phyloP scores from a whole-genome alignment of 2,113 vertebrate species.

The Charadrius vociferus region DNA sequence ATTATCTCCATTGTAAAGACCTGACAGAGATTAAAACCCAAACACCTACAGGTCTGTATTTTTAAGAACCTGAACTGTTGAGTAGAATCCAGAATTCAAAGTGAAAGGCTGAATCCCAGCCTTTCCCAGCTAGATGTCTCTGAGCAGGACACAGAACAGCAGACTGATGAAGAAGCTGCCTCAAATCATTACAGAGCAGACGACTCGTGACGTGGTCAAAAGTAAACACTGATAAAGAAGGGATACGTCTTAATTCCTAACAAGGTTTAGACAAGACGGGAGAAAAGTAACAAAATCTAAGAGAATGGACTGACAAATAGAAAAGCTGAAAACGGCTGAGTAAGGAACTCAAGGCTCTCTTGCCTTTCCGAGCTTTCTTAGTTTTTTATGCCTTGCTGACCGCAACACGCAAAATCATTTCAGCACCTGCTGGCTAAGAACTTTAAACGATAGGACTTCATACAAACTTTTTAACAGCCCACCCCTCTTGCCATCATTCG shows the following conservation, averaged over 20 bases:
- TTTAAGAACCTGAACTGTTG: background rate
- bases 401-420: background rate
- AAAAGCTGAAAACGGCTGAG: background rate
- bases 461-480: background rate
- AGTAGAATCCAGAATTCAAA: background rate
- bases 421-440: background rate
- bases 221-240: background rate
- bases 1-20: background rate
- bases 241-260: background rate
- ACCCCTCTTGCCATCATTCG: background rate
- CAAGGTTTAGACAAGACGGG: background rate
- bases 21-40: background rate
- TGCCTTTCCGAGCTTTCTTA: background rate
- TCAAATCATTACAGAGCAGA: background rate
- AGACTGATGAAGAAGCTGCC: background rate
- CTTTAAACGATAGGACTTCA: background rate
- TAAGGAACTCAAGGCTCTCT: background rate
- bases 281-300: background rate
- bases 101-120: background rate
- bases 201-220: background rate
- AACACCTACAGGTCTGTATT: background rate
- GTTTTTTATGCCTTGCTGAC: background rate
- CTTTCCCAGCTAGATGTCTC: background rate
- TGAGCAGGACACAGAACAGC: background rate
- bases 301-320: background rate